A percentile compares a stretch with the other conserved stretches of the same genome.
phyloP scores from a whole-genome alignment of 2,113 vertebrate species.

The Morone chrysops region DNA sequence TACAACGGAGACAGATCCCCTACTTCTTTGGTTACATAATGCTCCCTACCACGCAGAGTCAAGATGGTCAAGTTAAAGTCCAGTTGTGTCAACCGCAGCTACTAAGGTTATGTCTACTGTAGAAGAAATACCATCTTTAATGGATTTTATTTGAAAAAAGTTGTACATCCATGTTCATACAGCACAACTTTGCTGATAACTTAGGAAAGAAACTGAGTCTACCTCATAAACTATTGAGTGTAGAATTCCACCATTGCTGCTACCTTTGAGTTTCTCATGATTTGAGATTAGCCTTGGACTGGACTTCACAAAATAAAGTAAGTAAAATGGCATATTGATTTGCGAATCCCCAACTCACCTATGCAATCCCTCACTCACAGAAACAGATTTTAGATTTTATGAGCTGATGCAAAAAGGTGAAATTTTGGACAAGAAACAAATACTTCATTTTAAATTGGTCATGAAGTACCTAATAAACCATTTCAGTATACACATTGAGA shows the following conservation, averaged over 20 bases:
- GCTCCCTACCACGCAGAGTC: conserved; percentile 45
- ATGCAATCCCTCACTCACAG: conserved; percentile 26
- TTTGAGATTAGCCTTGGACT: conserved; percentile 56
- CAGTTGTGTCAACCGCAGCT: conserved; percentile 44
- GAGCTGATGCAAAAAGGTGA: conserved; percentile 55
- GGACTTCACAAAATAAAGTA: conserved; percentile 45
- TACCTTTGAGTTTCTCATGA: conserved; percentile 48
- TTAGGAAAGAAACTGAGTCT: conserved; percentile 19
- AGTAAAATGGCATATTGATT: conserved; percentile 73
- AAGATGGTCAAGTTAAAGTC: conserved; percentile 50
- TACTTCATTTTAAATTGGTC: background rate
- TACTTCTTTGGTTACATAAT: conserved; percentile 51
- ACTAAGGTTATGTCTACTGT: conserved; percentile 12
- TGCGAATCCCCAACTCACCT: conserved; percentile 39
- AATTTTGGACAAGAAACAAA: conserved; percentile 19
- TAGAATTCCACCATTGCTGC: conserved; percentile 30
- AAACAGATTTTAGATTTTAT: conserved; percentile 27
- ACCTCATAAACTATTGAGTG: conserved; percentile 50
- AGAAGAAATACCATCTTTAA: conserved; percentile 7
- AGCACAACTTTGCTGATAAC: conserved; percentile 33
- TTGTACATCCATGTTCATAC: conserved; percentile 1
- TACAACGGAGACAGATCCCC: conserved; percentile 12
- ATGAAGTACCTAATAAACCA: background rate
- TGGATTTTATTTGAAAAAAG: conserved; percentile 27
- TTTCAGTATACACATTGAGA: background rate